A percentile compares a stretch with the other conserved stretches of the same genome.
Evolutionary conservation across 2,888 invertebrate genomes (phyloP).

Genomic region (Tiliacea aurago): DNA sequence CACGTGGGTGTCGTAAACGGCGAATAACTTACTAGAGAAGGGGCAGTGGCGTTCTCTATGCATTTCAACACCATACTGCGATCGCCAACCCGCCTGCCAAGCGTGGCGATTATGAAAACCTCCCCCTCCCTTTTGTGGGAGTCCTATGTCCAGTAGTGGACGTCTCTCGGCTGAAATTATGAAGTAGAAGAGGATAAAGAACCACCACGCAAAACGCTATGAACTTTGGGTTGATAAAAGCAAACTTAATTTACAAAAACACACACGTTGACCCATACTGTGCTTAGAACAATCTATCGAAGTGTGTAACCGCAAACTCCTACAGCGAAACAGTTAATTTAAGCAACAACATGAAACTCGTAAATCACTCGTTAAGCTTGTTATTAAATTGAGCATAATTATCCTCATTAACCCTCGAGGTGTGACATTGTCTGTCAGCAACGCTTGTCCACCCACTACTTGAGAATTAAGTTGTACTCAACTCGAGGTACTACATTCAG

Average conservation of each 20-base stretch:
- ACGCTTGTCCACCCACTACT: constrained; percentile 34
- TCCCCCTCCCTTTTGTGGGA: too few relatives aligned
- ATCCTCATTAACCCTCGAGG: constrained; percentile 52
- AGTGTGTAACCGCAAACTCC: constrained; percentile 19
- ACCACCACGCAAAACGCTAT: too few relatives aligned
- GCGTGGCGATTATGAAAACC: too few relatives aligned
- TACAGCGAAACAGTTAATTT: constrained; percentile 40
- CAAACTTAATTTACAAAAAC: constrained; percentile 10
- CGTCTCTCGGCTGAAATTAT: too few relatives aligned
- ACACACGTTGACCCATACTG: constrained; percentile 4
- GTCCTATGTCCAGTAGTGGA: too few relatives aligned
- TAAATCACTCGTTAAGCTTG: constrained; percentile 51
- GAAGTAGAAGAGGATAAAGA: too few relatives aligned
- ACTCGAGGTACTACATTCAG: constrained; percentile 28
- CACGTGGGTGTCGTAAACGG: too few relatives aligned
- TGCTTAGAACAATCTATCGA: constrained; percentile 8
- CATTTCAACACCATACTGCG: too few relatives aligned
- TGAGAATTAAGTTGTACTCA: constrained; percentile 36
- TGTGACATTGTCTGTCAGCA: constrained; percentile 41
- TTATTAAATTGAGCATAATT: constrained; percentile 59
- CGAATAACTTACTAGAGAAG: too few relatives aligned
- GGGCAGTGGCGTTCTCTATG: too few relatives aligned
- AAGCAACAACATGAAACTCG: constrained; percentile 25
- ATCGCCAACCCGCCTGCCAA: too few relatives aligned
- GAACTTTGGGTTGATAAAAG: neutral